Evolutionary conservation across 2,113 vertebrate genomes (phyloP), one percentile per base, ranked within the genome.

Genomic region (Clupea harengus): DNA sequence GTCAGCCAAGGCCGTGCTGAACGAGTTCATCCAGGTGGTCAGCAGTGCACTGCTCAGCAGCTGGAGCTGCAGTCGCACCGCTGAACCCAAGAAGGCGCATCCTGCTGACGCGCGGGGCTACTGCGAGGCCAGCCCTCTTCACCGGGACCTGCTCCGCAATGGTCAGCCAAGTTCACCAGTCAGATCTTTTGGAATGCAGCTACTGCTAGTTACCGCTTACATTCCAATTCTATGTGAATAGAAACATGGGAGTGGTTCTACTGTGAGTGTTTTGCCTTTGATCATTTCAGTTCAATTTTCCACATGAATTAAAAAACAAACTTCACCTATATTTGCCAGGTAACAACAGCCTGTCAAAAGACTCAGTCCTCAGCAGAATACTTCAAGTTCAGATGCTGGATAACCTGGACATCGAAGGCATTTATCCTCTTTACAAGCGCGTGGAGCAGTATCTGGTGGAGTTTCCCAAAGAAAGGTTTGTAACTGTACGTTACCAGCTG

Each of bases 371-470:
- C 87, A 96, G 95, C 91, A 96, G 96, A 95, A 97, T 97, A 81
- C 97, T 98, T 83, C 97, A 97, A 92, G 96, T 96, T 87, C 98
- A 99, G 95, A 97, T 98, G 97, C 92, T 99, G 89, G 98, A 99
- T 93, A 95, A 93, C 89, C 91, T 98, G 93, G 97, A 99, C 92
- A 98, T 99, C 5, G 98, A 99, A 90, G 98, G 98, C 52, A 93
- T 99, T 87, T 95, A 96, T 87, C 98, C 97, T 45, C 92, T 99
- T 89, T 99, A 98, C 92, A 95, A 93, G 45, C 93, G 96, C 84
- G 94, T 99, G 50, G 97, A 99, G 87, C 96, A 95, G 81, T 96
- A 99, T 92, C 93, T 99, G 85, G 96, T 97, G 87, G 95, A 97
- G 85, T 99, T 96, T 90, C 97, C 98, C 0, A 97, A 97, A 88